phyloP scores from a whole-genome alignment of 2,888 invertebrate genomes.

The Drosophila prostipennis region DNA sequence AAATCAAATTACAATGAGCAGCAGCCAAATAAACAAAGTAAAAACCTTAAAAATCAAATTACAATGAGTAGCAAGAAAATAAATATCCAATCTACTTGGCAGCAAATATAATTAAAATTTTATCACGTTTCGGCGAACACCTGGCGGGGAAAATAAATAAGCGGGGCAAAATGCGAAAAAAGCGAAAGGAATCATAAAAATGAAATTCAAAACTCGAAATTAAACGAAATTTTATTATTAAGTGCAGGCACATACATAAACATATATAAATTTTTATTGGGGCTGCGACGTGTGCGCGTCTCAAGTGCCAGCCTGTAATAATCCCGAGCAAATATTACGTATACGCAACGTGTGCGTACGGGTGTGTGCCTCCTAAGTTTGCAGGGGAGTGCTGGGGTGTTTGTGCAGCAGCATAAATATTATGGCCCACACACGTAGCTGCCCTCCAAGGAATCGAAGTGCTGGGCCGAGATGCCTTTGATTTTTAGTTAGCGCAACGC shows the following conservation, averaged over 20 bases:
- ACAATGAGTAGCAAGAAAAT: conserved; percentile 21
- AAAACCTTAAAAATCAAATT: conserved; percentile 37
- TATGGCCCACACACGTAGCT: conserved; percentile 50
- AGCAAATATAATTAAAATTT: conserved; percentile 62
- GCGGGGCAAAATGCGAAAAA: conserved; percentile 22
- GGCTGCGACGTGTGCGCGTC: conserved; percentile 53
- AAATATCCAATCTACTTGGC: conserved; percentile 24
- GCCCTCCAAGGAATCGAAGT: conserved; percentile 36
- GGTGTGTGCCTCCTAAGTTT: conserved; percentile 22
- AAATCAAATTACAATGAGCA: background rate
- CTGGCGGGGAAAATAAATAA: conserved; percentile 52
- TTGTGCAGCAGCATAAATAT: conserved; percentile 61
- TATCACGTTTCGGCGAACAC: conserved; percentile 54
- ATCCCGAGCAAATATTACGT: conserved; percentile 66
- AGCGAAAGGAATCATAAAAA: conserved; percentile 42
- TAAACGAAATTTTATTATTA: conserved; percentile 72
- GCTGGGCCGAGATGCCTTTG: conserved; percentile 54
- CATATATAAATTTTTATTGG: conserved; percentile 43
- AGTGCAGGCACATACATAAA: conserved; percentile 41
- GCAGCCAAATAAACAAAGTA: background rate
- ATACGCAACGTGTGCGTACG: conserved; percentile 56
- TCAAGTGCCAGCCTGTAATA: conserved; percentile 70
- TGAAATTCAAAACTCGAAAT: conserved; percentile 65
- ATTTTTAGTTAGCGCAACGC: conserved; percentile 71
- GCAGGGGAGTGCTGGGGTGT: conserved; percentile 6